These are phyloP conservation scores for Sciaenops ocellatus DNA, from an alignment of 2,797 vertebrate genomes.

Conservation along the genomic window DNA sequence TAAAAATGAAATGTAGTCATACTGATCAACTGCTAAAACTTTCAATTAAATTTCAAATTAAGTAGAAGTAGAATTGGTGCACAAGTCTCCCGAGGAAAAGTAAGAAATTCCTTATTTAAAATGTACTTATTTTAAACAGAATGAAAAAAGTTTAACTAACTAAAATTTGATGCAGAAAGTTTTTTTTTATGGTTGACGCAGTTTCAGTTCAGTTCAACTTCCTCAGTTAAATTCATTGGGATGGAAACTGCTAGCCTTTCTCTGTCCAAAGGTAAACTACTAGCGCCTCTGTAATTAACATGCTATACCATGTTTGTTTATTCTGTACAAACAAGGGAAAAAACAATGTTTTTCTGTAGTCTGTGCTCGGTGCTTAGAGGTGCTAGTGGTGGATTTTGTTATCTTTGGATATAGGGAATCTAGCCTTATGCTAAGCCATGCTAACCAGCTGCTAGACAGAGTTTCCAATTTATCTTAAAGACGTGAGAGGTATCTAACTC, in stretches of 20 bases:
- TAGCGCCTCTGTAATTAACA: background rate
- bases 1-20: conserved; percentile 16
- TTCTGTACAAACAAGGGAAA: background rate
- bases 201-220: background rate
- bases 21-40: conserved; percentile 26
- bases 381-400: background rate
- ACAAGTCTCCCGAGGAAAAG: background rate
- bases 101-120: conserved; percentile 24
- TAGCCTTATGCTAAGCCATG: background rate
- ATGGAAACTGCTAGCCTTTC: background rate
- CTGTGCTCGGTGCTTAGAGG: too few species aligned
- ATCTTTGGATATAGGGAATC: background rate
- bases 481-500: background rate
- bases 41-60: conserved; percentile 46
- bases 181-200: background rate
- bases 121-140: background rate
- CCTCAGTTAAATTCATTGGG: background rate
- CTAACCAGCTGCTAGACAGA: too few species aligned
- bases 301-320: background rate
- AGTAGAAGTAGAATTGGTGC: background rate
- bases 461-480: background rate
- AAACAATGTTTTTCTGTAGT: background rate
- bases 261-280: background rate
- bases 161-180: conserved; percentile 4
- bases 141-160: conserved; percentile 1